Evolutionary conservation across 2,888 invertebrate species (phyloP), one percentile per base, ranked within the genome.

Genomic region (Plagodis pulveraria): DNA sequence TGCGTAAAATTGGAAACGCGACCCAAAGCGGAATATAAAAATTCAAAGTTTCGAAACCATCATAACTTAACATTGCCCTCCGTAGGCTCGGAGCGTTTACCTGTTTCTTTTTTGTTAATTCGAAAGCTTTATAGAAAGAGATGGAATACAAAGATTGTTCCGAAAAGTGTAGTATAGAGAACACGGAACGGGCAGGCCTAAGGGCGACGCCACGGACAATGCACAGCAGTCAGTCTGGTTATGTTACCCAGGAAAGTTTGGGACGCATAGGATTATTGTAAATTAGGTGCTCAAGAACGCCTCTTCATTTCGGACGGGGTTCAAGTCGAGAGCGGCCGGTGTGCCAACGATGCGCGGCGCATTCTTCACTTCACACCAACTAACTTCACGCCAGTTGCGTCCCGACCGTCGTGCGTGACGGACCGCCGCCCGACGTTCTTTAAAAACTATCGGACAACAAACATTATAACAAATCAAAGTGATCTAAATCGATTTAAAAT

Each of bases 301-400:
- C 86, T 87, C 81, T 80, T 70, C 74, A 78, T 78, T 83, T 85
- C 78, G 75, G 86, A 73, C 81, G 89, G 80, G 65, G 76, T 82
- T 73, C 77, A 75, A 79, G 75, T 77, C 80, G 83, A 88, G 86
- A 86, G 85, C 81, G 84, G 81, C 83, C 87, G 87, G 89, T 86
- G 89, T 85, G 84, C 89, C 91, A 87, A 89, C 91, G 85, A 88
- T 92, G 91, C 91, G 91, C 91, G 77, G 89, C 90, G 90, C 91
- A 91, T 87, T 89, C 91, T 87, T 88, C 83, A 86, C 89, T 60
- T 52, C 89, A 87, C 87, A 87, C 87, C 83, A 78, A 76, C 78
- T 77, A 86, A 91, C 92, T 91, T 90, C 91, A 89, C 79, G 86
- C 78, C 87, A 92, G 91, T 92, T 89, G 83, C 84, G 83, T 83